These are phyloP conservation scores for Antechinus flavipes DNA, from an alignment of 2,113 vertebrate genomes.

Conservation along the genomic window DNA sequence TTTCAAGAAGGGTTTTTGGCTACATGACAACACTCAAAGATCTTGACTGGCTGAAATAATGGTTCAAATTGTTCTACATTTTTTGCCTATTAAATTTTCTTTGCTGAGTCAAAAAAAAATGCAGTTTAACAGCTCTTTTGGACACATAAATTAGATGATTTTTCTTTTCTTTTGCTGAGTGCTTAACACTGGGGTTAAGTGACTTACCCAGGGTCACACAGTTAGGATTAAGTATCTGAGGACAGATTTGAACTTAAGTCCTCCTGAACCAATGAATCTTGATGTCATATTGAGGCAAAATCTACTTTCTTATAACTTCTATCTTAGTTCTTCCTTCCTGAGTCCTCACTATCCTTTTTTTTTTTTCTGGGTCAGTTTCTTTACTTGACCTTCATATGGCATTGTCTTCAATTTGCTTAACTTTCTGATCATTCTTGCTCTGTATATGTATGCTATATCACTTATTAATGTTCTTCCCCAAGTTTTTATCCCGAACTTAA, in stretches of 20 bases:
- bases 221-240: too few species aligned
- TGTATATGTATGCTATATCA: not conserved
- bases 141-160: not conserved
- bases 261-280: too few species aligned
- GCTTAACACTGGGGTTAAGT: too few species aligned
- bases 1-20: not conserved
- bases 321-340: too few species aligned
- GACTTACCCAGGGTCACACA: too few species aligned
- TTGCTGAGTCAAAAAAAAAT: not conserved
- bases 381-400: too few species aligned
- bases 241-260: too few species aligned
- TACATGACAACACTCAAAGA: not conserved
- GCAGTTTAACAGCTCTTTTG: not conserved
- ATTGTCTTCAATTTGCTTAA: not conserved
- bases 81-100: not conserved
- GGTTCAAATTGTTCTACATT: not conserved
- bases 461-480: not conserved
- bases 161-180: too few species aligned
- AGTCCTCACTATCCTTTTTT: not conserved
- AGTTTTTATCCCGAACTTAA: not conserved
- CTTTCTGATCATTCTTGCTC: not conserved
- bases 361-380: not conserved
- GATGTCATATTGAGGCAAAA: too few species aligned
- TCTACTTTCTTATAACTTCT: too few species aligned
- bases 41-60: not conserved